These are phyloP conservation scores for Eptesicus fuscus DNA, from an alignment of 2,113 vertebrate genomes.

Conservation along the genomic window DNA sequence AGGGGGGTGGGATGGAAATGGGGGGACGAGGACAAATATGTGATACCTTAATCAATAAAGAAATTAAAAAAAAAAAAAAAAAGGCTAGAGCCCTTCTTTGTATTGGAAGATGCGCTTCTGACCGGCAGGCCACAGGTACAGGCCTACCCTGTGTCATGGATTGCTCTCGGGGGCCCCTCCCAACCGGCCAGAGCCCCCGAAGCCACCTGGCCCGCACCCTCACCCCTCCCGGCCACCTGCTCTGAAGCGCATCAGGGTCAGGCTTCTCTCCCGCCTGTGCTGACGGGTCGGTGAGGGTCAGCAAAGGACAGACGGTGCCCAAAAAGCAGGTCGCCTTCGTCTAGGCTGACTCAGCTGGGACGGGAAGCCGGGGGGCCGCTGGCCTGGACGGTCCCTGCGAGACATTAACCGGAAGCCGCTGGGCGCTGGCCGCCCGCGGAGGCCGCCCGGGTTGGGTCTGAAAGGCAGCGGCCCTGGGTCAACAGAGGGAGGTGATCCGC, in stretches of 20 bases:
- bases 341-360: constrained; percentile 41
- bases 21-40: no score
- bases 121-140: not conserved
- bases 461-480: constrained; percentile 65
- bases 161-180: not conserved
- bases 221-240: not conserved
- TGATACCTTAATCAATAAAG: no score
- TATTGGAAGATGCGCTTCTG: no score
- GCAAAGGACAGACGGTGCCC: constrained; percentile 32
- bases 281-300: not conserved
- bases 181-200: not conserved
- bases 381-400: constrained; percentile 66
- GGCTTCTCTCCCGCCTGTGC: not conserved
- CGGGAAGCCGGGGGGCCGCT: constrained; percentile 71
- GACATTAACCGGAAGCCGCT: constrained; percentile 70
- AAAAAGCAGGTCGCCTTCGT: not conserved
- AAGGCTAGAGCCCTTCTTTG: not conserved
- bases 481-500: constrained; percentile 73
- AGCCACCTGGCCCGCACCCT: not conserved
- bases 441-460: constrained; percentile 68
- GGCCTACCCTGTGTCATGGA: rapidly evolving
- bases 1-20: no score
- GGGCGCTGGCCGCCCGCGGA: constrained; percentile 60
- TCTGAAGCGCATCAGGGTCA: not conserved
- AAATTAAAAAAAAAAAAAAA: no score